Conservation (phyloP, 2,888 invertebrate species). For the Xestia xanthographa region DNA sequence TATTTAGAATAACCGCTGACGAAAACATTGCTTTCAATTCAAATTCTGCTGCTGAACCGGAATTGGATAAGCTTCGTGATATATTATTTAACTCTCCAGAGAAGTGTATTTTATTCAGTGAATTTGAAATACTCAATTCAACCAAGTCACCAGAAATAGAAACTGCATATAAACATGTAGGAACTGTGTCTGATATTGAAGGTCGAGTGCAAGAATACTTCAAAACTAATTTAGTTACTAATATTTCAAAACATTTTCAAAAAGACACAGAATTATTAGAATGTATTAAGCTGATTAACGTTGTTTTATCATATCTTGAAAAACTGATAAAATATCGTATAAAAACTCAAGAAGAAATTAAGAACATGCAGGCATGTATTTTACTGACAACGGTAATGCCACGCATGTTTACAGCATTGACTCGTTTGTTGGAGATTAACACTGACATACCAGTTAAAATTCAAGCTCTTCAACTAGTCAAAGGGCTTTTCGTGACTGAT, state of each 20-base stretch:
- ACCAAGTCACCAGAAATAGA: slow-evolving; percentile 25
- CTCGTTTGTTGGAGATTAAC: slow-evolving; percentile 71
- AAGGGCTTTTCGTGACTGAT: slow-evolving; percentile 74
- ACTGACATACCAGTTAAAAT: slow-evolving; percentile 74
- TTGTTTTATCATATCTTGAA: slow-evolving; percentile 76
- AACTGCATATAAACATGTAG: slow-evolving; percentile 62
- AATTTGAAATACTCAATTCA: slow-evolving; percentile 78
- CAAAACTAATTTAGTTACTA: slow-evolving; percentile 32
- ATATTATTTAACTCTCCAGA: slow-evolving; percentile 79
- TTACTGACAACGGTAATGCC: slow-evolving; percentile 70
- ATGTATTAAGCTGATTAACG: slow-evolving; percentile 71
- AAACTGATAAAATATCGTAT: slow-evolving; percentile 73
- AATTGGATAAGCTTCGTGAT: slow-evolving; percentile 70
- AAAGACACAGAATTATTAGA: slow-evolving; percentile 68
- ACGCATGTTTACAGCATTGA: slow-evolving; percentile 71
- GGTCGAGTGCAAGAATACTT: slow-evolving; percentile 67
- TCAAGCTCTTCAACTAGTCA: slow-evolving; percentile 72
- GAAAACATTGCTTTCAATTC: slow-evolving; percentile 75
- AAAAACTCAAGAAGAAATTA: slow-evolving; percentile 67
- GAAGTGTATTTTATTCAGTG: slow-evolving; percentile 80
- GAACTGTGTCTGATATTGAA: slow-evolving; percentile 71
- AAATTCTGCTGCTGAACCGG: slow-evolving; percentile 20
- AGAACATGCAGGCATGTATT: slow-evolving; percentile 66
- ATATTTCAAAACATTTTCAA: slow-evolving; percentile 42
- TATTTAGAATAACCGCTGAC: slow-evolving; percentile 78